Percentiles rank a stretch among this genome's conserved stretches.
These are phyloP conservation scores for Eulemur macaco DNA, from an alignment of 2,113 vertebrate genomes.

Conservation along the genomic window DNA sequence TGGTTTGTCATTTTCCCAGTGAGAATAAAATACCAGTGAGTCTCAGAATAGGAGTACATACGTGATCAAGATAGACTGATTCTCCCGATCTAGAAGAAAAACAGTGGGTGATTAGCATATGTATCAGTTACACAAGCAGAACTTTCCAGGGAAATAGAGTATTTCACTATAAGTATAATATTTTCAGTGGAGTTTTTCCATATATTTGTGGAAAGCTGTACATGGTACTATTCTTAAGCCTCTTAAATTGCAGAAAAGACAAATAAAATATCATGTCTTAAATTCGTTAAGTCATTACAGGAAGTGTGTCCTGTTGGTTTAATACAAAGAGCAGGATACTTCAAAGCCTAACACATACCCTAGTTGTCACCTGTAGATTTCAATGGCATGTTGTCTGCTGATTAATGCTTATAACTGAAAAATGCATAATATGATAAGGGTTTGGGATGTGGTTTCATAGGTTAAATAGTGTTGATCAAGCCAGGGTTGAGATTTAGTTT, in stretches of 20 bases:
- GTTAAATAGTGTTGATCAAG: background rate
- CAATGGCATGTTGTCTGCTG: background rate
- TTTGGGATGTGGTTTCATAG: background rate
- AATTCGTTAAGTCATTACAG: background rate
- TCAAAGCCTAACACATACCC: background rate
- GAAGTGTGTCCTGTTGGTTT: background rate
- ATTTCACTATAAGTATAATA: background rate
- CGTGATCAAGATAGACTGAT: conserved; percentile 93
- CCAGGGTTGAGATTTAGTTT: conserved; percentile 35
- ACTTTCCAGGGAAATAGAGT: background rate
- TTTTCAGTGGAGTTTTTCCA: background rate
- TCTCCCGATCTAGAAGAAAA: conserved; percentile 88
- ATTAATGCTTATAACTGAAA: background rate
- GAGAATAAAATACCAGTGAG: background rate
- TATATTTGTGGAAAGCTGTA: background rate
- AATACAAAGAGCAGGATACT: background rate
- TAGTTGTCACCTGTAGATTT: background rate
- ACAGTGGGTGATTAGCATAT: conserved; percentile 26
- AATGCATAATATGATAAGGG: background rate
- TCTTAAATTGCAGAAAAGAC: background rate
- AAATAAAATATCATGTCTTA: conserved; percentile 26
- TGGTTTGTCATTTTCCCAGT: conserved; percentile 16
- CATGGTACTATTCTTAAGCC: background rate
- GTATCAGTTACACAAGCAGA: background rate
- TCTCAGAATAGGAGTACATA: conserved; percentile 81